These are phyloP conservation scores for Hypsibius dujardini DNA, from an alignment of 1,140 invertebrate species.

Conservation along the genomic window DNA sequence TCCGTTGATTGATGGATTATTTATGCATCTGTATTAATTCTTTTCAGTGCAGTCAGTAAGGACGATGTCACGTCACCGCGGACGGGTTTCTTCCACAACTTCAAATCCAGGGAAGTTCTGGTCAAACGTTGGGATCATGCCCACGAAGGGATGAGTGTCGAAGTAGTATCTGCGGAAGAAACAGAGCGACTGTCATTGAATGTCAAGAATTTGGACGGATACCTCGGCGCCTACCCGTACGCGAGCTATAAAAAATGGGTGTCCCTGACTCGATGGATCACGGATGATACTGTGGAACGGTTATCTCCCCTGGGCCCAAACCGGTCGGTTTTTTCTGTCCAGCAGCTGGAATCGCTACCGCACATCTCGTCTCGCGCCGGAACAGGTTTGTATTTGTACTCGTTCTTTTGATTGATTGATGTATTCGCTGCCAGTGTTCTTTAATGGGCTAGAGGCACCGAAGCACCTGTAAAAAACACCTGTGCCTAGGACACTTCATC, in stretches of 20 bases:
- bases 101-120: slow-evolving; percentile 59
- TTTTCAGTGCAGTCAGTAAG: slow-evolving; percentile 40
- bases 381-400: slow-evolving; percentile 27
- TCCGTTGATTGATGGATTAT: no score
- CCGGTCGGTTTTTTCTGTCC: not conserved
- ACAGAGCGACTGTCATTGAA: slow-evolving; percentile 45
- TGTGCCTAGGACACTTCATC: no score
- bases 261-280: slow-evolving; percentile 54
- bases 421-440: no score
- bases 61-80: slow-evolving; percentile 44
- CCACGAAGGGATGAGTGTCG: slow-evolving; percentile 31
- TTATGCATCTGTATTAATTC: slow-evolving; percentile 23
- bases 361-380: slow-evolving; percentile 19
- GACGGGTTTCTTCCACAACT: slow-evolving; percentile 74
- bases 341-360: not conserved
- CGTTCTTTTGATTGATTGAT: no score
- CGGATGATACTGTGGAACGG: slow-evolving; percentile 34
- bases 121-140: slow-evolving; percentile 61
- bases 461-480: no score
- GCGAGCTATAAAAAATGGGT: slow-evolving; percentile 71
- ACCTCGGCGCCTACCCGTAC: slow-evolving; percentile 76
- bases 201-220: slow-evolving; percentile 55
- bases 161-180: slow-evolving; percentile 28
- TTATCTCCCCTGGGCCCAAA: slow-evolving; percentile 24
- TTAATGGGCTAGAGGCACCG: no score